These are phyloP conservation scores for Styela clava DNA, from an alignment of 23 tunicate genomes.

Conservation along the genomic window DNA sequence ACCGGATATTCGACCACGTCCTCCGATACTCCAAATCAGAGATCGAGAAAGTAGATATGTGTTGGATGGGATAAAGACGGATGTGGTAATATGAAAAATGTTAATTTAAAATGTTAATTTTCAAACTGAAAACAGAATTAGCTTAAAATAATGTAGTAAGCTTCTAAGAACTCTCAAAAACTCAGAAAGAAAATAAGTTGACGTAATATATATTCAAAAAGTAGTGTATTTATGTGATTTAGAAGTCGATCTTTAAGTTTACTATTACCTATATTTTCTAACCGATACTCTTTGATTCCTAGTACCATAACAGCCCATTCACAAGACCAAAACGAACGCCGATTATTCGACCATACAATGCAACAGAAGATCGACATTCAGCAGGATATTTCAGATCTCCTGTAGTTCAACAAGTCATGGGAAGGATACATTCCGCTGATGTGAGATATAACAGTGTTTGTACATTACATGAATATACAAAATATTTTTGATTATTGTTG, in stretches of 20 bases:
- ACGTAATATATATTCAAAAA: no score
- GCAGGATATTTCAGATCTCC: slow-evolving; percentile 92
- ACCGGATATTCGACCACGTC: slow-evolving; percentile 56
- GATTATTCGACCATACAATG: slow-evolving; percentile 77
- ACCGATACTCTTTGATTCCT: no score
- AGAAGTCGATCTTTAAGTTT: no score
- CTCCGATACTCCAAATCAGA: slow-evolving; percentile 52
- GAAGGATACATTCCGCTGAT: slow-evolving; percentile 68
- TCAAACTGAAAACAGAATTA: no score
- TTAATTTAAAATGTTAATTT: no score
- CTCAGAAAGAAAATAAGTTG: no score
- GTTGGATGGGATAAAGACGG: slow-evolving; percentile 68
- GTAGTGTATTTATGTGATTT: no score
- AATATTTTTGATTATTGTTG: no score
- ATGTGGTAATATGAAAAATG: slow-evolving; percentile 53
- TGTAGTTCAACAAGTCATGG: slow-evolving; percentile 58
- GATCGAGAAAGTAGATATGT: slow-evolving; percentile 63
- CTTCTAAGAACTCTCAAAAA: no score
- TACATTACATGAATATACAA: background rate
- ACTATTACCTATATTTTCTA: no score
- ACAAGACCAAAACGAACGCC: slow-evolving; percentile 65
- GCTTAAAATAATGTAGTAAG: no score
- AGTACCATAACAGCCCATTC: slow-evolving; percentile 90
- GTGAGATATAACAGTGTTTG: slow-evolving; percentile 15
- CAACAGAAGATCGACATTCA: slow-evolving; percentile 76